Evolutionary conservation across 2,113 vertebrate genomes (phyloP).

Genomic region (Nestor notabilis): DNA sequence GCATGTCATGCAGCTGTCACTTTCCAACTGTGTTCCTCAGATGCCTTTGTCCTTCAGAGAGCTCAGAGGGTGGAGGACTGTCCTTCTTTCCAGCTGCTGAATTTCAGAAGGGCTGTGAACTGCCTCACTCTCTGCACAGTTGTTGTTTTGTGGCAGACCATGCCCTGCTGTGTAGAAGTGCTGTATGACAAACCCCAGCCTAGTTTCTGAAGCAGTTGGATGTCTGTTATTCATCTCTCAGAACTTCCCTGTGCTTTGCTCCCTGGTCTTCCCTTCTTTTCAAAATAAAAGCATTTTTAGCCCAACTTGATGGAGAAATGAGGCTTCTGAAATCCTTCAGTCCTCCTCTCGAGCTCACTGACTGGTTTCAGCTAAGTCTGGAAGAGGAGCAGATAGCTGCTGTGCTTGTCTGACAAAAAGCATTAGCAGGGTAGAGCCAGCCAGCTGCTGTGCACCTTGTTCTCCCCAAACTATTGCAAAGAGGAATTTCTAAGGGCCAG

Average conservation of each 20-base stretch:
- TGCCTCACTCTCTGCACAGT: neutral
- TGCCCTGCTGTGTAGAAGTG: neutral
- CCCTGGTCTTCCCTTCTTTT: neutral
- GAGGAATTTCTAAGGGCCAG: neutral
- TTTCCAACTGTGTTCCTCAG: neutral
- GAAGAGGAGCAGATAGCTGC: neutral
- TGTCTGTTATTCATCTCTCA: neutral
- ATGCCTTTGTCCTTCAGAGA: neutral
- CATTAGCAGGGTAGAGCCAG: neutral
- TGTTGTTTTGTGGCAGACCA: neutral
- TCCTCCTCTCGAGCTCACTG: neutral
- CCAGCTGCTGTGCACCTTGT: accelerated
- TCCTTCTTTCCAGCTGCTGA: neutral
- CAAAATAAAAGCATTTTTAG: neutral
- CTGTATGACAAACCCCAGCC: neutral
- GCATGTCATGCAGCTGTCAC: neutral
- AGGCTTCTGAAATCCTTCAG: neutral
- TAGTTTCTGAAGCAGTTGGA: neutral
- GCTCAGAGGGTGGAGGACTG: neutral
- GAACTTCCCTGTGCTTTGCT: neutral
- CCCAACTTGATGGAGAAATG: neutral
- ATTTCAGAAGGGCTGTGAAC: neutral
- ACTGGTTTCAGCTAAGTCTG: neutral
- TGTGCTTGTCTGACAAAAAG: neutral
- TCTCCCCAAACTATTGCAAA: neutral